phyloP scores from a whole-genome alignment of 2,888 invertebrate species.

The Papilio elwesi region DNA sequence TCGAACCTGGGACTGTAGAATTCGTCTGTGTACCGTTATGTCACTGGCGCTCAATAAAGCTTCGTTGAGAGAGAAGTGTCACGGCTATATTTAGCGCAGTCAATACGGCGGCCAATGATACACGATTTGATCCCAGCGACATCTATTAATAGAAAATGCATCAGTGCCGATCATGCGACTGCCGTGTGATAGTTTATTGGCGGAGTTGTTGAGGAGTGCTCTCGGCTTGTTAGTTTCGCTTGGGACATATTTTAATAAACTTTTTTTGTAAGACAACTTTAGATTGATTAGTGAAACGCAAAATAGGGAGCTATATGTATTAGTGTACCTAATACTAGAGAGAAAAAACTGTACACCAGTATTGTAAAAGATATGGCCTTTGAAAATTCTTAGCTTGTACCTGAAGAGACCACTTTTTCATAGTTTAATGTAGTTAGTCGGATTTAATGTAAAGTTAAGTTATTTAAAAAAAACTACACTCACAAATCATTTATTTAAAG shows the following conservation, averaged over 20 bases:
- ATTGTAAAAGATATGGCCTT: too few species aligned
- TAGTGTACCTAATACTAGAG: too few species aligned
- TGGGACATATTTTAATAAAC: neutral
- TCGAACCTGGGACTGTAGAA: constrained; percentile 2
- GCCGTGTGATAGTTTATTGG: constrained; percentile 45
- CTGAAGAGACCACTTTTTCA: too few species aligned
- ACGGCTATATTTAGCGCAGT: constrained; percentile 66
- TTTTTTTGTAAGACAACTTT: too few species aligned
- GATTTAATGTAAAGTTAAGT: too few species aligned
- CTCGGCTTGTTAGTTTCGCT: constrained; percentile 22
- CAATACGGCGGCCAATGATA: constrained; percentile 54
- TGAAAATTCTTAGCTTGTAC: too few species aligned
- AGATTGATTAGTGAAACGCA: too few species aligned
- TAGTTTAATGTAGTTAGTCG: too few species aligned
- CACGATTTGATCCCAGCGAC: constrained; percentile 52
- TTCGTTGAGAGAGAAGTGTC: constrained; percentile 45
- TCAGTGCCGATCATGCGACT: constrained; percentile 50
- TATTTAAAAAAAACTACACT: too few species aligned
- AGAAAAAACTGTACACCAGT: too few species aligned
- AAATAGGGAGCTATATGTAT: too few species aligned
- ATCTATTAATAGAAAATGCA: constrained; percentile 74
- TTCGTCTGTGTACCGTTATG: neutral
- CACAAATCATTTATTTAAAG: too few species aligned
- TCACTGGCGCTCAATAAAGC: neutral
- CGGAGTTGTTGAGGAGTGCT: constrained; percentile 38